Evolutionary conservation across 2,113 vertebrate species (phyloP).

Genomic region (Osmerus mordax): DNA sequence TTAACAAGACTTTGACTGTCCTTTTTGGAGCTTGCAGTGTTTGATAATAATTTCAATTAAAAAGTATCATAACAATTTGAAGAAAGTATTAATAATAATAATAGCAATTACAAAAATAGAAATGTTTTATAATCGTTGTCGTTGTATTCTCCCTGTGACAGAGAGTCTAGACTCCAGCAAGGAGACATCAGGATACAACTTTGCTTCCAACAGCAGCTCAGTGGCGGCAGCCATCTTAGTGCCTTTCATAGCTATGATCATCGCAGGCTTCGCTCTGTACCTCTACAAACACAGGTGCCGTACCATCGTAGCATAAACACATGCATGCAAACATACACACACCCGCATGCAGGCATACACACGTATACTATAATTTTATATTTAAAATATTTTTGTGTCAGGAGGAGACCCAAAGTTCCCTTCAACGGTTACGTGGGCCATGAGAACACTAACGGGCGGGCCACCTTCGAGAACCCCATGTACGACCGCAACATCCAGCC

Average conservation of each 20-base stretch:
- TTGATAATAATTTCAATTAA: too few relatives aligned
- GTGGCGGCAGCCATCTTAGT: constrained; percentile 97
- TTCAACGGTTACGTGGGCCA: constrained; percentile 96
- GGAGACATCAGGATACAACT: constrained; percentile 85
- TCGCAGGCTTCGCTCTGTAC: constrained; percentile 97
- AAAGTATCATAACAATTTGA: too few relatives aligned
- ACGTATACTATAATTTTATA: not conserved
- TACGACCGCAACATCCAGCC: constrained; percentile 97
- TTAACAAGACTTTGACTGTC: too few relatives aligned
- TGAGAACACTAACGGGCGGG: constrained; percentile 92
- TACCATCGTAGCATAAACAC: not conserved
- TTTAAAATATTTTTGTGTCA: constrained; percentile 44
- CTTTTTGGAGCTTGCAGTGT: too few relatives aligned
- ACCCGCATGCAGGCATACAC: too few relatives aligned
- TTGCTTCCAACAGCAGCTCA: constrained; percentile 97
- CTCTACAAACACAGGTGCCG: constrained; percentile 98
- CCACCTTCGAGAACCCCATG: constrained; percentile 97
- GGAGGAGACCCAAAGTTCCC: constrained; percentile 97
- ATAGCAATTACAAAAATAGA: too few relatives aligned
- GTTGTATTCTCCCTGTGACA: constrained; percentile 36
- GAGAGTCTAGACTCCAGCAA: constrained; percentile 77
- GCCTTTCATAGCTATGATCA: constrained; percentile 99
- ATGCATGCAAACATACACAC: not conserved
- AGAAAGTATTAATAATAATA: too few relatives aligned
- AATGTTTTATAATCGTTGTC: not conserved